Evolutionary conservation across 2,113 vertebrate species (phyloP), one percentile per base, ranked within the genome.

Genomic region (Oceanites oceanicus): DNA sequence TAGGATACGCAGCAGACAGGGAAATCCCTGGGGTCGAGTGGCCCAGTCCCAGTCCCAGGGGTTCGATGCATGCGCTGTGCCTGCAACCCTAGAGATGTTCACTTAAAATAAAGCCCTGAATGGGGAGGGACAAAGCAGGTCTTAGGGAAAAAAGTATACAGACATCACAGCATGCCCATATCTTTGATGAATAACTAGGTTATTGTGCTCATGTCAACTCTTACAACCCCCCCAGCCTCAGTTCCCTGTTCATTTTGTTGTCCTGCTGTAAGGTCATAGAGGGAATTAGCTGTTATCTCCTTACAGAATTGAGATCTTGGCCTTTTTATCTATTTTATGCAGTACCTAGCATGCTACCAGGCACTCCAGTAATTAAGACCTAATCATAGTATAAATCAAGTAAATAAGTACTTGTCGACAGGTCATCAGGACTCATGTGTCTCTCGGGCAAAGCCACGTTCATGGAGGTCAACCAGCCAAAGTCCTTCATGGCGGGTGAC

Each of bases 351-450:
- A 19, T 55, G 5, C 40, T 18, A 19, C n/a, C 7, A 2, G 71
- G 50, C 71, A 38, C 88, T 88, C 38, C 0, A 9, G 82, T 74
- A 97, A 90, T 95, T 96, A 96, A 93, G 52, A 30, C 11, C 71
- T 95, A 86, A 96, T 92, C 45, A 77, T 16, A 55, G 72, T 44
- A 94, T 92, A 86, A 95, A 97, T 95, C 83, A 94, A 95, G 55
- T 80, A 83, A 80, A n/a, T 80, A 96, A 95, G 63, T 13, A 80
- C 59, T 77, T 81, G 91, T 66, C 4, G 4, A 50, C 68, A 77
- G 63, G 79, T 77, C 88, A 32, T 29, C 50, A 47, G 89, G 67
- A 77, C 38, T 66, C 22, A 1, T 3, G 83, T 4, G 71, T 52
- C 74, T 93, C 88, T 49, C 0, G 6, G 63, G 76, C 76, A 55